Evolutionary conservation across 2,888 invertebrate species (phyloP).

Genomic region (Drosophila cognata): DNA sequence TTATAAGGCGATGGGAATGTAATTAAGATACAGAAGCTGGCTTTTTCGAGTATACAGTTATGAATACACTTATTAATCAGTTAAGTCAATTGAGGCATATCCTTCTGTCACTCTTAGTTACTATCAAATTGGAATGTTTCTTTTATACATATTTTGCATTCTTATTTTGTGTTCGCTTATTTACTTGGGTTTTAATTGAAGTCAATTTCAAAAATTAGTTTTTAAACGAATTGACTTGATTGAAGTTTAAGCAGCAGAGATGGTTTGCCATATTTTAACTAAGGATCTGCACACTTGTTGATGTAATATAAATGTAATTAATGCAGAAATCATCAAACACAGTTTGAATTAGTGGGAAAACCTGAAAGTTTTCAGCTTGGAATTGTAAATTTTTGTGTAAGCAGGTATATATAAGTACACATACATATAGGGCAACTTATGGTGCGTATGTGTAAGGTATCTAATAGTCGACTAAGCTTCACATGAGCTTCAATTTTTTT

Average conservation of each 20-base stretch:
- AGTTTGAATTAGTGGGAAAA: not conserved
- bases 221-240: not conserved
- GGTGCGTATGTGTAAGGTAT: not conserved
- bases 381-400: not conserved
- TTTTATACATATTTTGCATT: not conserved
- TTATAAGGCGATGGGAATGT: not conserved
- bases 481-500: conserved; percentile 17
- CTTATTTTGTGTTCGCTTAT: not conserved
- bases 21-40: not conserved
- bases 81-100: not conserved
- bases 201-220: not conserved
- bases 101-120: not conserved
- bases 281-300: not conserved
- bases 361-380: not conserved
- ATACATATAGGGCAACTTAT: not conserved
- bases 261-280: not conserved
- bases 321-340: not conserved
- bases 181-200: not conserved
- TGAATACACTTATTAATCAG: not conserved
- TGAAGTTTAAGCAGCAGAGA: not conserved
- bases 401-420: not conserved
- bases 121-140: not conserved
- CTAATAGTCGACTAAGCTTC: not conserved
- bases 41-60: not conserved
- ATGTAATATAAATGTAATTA: not conserved